phyloP scores from a whole-genome alignment of 2,113 vertebrate species.

The Tupaia tana region DNA sequence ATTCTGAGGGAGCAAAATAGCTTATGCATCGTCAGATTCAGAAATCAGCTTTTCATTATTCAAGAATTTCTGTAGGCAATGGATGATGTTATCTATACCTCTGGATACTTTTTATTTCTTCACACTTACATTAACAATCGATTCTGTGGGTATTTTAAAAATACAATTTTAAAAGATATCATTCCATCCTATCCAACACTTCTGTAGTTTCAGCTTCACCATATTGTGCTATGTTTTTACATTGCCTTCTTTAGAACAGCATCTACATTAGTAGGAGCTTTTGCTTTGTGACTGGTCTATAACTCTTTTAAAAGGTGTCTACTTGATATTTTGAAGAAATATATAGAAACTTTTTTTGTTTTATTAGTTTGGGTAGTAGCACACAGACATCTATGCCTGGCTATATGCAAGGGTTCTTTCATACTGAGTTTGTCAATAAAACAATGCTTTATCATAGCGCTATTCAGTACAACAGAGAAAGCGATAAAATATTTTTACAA shows the following conservation, averaged over 20 bases:
- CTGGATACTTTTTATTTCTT: conserved; percentile 3
- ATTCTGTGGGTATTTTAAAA: conserved; percentile 47
- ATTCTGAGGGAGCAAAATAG: background rate
- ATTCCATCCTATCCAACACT: background rate
- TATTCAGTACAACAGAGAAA: background rate
- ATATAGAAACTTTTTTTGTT: background rate
- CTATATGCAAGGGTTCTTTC: background rate
- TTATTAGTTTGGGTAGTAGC: background rate
- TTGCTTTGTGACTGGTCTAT: background rate
- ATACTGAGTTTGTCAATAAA: background rate
- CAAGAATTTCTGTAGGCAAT: background rate
- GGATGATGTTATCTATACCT: background rate
- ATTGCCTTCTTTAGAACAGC: conserved; percentile 33
- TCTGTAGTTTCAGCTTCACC: background rate
- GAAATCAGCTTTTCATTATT: conserved; percentile 51
- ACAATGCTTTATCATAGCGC: background rate
- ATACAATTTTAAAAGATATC: background rate
- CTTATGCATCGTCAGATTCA: background rate
- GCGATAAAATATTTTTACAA: background rate
- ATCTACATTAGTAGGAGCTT: background rate
- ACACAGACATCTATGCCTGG: background rate
- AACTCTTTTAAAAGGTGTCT: background rate
- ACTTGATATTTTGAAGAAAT: background rate
- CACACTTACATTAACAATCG: background rate
- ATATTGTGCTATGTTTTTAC: background rate